Evolutionary conservation across 2,797 vertebrate species (phyloP), one percentile per base, ranked within the genome.

Genomic region (Anguilla obscura): DNA sequence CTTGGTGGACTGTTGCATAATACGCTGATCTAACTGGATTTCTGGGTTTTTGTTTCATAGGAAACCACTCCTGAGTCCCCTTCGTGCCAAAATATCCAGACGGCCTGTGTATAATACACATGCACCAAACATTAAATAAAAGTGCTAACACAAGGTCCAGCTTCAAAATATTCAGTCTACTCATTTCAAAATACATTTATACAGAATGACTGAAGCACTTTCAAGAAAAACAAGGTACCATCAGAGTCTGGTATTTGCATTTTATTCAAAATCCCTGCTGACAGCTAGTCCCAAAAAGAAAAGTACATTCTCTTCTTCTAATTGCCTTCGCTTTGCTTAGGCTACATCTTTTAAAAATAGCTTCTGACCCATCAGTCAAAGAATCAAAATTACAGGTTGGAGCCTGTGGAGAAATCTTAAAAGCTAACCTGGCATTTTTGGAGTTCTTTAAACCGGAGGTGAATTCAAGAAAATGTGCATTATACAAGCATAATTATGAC

Each of bases 1-100:
- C 92, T 92, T 21, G 79, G 79, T 48, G 45, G 45, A 8, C 50
- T 82, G 24, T 48, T 82, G 79, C 21, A n/a, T 50, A 82, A 82
- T 82, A 82, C 50, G 21, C 79, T 1, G 50, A 48, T 48, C 6
- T 10, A 36, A 40, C 7, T 45, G 24, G 9, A 48, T 40, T 36
- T 50, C 79, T 48, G 36, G 79, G 40, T 48, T 24, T 40, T 21
- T 24, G 45, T 50, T 48, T 50, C 45, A 50, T 82, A 40, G 76
- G 45, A 21, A 76, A 76, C 30, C 30, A 76, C 9, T 21, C 74
- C 74, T 79, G 14, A 45, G 69, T 14, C 74, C 33, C 14, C 12
- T 79, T 1, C 45, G 74, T 79, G 74, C 33, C 18, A 40, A 40
- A 79, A 36, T 79, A 40, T 48, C 36, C 45, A 50, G 40, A 48